Conservation (phyloP, 2,888 invertebrate genomes). For the Artemia sinica region DNA sequence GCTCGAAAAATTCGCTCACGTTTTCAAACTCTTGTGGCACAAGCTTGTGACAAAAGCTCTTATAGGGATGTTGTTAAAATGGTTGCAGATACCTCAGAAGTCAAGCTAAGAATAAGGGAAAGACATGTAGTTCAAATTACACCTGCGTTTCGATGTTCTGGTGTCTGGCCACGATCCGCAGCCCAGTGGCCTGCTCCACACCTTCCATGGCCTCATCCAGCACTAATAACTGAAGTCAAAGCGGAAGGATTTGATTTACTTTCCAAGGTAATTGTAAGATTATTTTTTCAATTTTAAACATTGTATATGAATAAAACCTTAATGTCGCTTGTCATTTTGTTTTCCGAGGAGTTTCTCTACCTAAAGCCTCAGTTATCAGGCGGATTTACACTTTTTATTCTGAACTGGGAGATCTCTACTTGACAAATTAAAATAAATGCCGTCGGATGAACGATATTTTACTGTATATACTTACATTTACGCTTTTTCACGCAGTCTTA, state of each 20-base stretch:
- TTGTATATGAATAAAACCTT: conserved; percentile 29
- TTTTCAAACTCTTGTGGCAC: conserved; percentile 72
- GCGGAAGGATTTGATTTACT: conserved; percentile 84
- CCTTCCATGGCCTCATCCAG: conserved; percentile 81
- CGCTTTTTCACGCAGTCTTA: no score
- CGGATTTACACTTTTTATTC: no score
- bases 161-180: conserved; percentile 83
- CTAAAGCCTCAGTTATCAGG: no score
- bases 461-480: no score
- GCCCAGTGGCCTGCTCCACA: conserved; percentile 83
- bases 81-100: conserved; percentile 83
- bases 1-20: conserved; percentile 82
- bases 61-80: conserved; percentile 83
- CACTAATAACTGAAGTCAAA: conserved; percentile 76
- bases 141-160: conserved; percentile 80
- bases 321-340: conserved; percentile 26
- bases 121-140: conserved; percentile 82
- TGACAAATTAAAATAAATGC: no score
- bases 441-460: no score
- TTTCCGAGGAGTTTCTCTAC: no score
- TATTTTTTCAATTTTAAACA: conserved; percentile 25
- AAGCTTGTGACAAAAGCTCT: conserved; percentile 76
- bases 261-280: conserved; percentile 41
- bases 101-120: conserved; percentile 69
- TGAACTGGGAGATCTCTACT: no score